phyloP scores from a whole-genome alignment of 2,113 vertebrate species.

The Toxotes chatareus region DNA sequence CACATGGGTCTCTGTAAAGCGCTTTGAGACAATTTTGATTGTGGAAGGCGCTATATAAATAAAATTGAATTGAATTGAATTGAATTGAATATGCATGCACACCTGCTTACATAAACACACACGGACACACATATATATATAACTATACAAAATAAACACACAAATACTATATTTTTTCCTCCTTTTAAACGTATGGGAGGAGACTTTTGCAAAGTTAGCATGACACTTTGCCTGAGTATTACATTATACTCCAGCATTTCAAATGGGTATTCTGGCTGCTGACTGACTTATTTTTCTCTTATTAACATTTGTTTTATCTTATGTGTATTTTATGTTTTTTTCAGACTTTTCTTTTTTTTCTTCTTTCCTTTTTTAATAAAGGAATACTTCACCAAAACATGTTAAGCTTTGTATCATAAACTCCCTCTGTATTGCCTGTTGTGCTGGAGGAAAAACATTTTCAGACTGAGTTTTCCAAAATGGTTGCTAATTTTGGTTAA shows the following conservation, averaged over 20 bases:
- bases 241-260: conserved; percentile 26
- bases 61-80: no score
- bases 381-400: conserved; percentile 9
- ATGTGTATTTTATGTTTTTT: neutral
- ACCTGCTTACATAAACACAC: conserved; percentile 17
- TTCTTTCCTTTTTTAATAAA: neutral
- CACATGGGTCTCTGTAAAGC: no score
- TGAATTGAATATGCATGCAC: conserved; percentile 38
- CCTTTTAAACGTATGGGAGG: conserved; percentile 26
- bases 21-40: no score
- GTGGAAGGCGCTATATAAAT: no score
- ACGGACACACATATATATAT: conserved; percentile 27
- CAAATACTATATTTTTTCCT: conserved; percentile 14
- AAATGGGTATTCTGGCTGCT: conserved; percentile 36
- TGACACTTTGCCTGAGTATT: conserved; percentile 48
- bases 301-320: conserved; percentile 2
- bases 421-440: neutral
- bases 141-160: conserved; percentile 19
- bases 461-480: neutral
- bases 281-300: conserved; percentile 14
- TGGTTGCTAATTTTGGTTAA: neutral
- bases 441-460: neutral
- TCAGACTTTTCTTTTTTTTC: neutral
- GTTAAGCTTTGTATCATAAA: neutral
- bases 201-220: conserved; percentile 42